Evolutionary conservation across 2,888 invertebrate genomes (phyloP).

Genomic region (Onthophagus sagittarius): DNA sequence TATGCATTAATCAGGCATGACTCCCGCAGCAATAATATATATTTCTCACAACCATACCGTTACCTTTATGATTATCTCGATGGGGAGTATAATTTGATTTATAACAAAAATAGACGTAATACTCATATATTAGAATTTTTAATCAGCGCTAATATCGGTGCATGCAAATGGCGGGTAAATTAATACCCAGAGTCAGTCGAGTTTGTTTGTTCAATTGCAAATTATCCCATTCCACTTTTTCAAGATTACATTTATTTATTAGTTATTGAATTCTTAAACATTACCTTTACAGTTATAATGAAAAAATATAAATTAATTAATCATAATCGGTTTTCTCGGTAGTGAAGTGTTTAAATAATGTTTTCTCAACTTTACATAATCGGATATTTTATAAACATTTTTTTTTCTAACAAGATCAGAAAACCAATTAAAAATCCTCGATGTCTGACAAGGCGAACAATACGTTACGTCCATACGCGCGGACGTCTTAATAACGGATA

Average conservation of each 20-base stretch:
- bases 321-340: neutral
- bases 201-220: neutral
- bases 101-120: neutral
- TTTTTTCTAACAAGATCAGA: neutral
- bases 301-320: neutral
- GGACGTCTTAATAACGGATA: neutral
- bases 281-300: neutral
- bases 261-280: neutral
- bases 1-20: neutral
- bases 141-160: neutral
- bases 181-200: neutral
- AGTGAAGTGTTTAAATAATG: neutral
- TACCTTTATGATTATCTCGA: neutral
- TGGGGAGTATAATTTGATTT: neutral
- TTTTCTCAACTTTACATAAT: neutral
- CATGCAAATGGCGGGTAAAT: neutral
- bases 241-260: neutral
- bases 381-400: neutral
- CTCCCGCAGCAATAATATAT: neutral
- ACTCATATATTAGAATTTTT: neutral
- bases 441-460: neutral
- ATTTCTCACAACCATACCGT: neutral
- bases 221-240: neutral
- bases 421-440: neutral
- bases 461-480: neutral